Evolutionary conservation across 2,113 vertebrate genomes (phyloP).

Genomic region (Coturnix japonica): DNA sequence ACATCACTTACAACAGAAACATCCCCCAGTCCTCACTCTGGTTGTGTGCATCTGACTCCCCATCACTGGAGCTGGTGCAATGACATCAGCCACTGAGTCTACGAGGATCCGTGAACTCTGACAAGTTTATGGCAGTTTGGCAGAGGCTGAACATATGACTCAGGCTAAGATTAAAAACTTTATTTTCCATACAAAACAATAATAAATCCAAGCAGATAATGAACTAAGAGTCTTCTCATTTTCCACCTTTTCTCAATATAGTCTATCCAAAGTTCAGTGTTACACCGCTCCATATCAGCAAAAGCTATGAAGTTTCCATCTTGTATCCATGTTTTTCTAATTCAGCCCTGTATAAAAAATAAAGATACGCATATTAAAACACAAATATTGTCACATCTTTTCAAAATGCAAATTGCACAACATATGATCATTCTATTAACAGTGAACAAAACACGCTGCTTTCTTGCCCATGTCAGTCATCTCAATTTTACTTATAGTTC

Average conservation of each 20-base stretch:
- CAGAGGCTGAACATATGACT: not conserved
- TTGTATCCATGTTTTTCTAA: constrained; percentile 99
- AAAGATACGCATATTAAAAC: constrained; percentile 21
- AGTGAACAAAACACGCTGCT: not conserved
- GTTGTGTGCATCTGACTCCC: not conserved
- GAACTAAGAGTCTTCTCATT: constrained; percentile 26
- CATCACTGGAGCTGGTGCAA: not conserved
- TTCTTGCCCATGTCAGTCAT: not conserved
- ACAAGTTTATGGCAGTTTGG: not conserved
- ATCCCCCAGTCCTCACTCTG: not conserved
- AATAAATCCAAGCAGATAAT: constrained; percentile 59
- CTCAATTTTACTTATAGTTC: not conserved
- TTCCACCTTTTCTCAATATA: constrained; percentile 6
- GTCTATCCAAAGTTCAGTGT: constrained; percentile 65
- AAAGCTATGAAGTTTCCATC: constrained; percentile 96
- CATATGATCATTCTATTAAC: not conserved
- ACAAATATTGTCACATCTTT: not conserved
- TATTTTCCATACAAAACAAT: constrained; percentile 75
- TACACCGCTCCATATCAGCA: constrained; percentile 26
- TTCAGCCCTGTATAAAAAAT: constrained; percentile 86
- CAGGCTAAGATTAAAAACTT: constrained; percentile 60
- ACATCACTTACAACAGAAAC: not conserved
- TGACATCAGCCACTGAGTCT: not conserved
- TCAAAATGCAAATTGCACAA: not conserved
- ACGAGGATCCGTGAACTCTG: not conserved